Evolutionary conservation across 2,888 invertebrate genomes (phyloP).

Genomic region (Hypolimnas misippus): DNA sequence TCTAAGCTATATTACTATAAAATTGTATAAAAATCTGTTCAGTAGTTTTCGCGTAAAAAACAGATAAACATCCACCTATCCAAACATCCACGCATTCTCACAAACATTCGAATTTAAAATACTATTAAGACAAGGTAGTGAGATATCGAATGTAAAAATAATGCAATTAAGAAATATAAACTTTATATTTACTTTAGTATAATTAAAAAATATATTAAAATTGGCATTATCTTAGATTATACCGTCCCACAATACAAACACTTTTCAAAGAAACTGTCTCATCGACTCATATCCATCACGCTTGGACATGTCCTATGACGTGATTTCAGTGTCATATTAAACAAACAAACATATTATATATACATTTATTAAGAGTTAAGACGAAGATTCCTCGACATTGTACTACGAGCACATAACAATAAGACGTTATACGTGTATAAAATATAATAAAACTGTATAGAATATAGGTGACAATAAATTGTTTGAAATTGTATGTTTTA

Average conservation of each 20-base stretch:
- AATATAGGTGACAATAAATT: neutral
- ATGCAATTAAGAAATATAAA: too few relatives aligned
- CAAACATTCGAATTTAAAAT: too few relatives aligned
- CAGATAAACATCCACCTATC: too few relatives aligned
- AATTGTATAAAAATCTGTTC: too few relatives aligned
- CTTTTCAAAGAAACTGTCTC: slow-evolving; percentile 33
- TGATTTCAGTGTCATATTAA: slow-evolving; percentile 53
- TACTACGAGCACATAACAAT: slow-evolving; percentile 11
- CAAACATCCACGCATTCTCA: too few relatives aligned
- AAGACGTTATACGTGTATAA: neutral
- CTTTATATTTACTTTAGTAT: too few relatives aligned
- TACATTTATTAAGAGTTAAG: slow-evolving; percentile 24
- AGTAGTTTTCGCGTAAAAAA: too few relatives aligned
- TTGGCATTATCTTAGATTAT: slow-evolving; percentile 47
- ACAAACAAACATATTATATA: slow-evolving; percentile 49
- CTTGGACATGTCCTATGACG: slow-evolving; percentile 62
- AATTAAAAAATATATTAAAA: too few relatives aligned
- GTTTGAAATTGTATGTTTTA: too few relatives aligned
- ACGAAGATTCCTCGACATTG: slow-evolving; percentile 40
- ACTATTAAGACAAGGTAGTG: too few relatives aligned
- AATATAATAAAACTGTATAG: neutral
- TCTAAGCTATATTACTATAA: too few relatives aligned
- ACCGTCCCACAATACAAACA: slow-evolving; percentile 50
- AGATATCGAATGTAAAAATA: too few relatives aligned
- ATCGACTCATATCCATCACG: slow-evolving; percentile 65